Conservation (phyloP, 92 coral and sea anemone species). For the Actinernus sp. region DNA sequence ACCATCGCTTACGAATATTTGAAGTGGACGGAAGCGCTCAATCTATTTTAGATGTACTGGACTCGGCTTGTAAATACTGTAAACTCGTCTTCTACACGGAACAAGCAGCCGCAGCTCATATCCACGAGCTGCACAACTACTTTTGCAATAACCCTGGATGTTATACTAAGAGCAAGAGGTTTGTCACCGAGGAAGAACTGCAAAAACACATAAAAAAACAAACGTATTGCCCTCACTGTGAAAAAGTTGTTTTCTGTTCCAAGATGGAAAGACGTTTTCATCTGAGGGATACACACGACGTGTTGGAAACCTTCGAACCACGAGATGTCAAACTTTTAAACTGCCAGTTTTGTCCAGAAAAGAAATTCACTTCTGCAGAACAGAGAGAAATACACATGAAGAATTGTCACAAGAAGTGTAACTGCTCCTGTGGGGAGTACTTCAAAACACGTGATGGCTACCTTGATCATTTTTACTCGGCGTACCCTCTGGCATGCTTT, state of each 20-base stretch:
- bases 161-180: constrained; percentile 44
- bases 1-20: constrained; percentile 37
- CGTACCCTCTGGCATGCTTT: constrained; percentile 93
- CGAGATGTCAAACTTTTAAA: constrained; percentile 1
- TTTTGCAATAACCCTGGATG: constrained; percentile 84
- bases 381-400: constrained; percentile 95
- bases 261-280: constrained; percentile 56
- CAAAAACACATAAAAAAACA: constrained; percentile 63
- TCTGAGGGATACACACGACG: constrained; percentile 63
- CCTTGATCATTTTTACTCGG: constrained; percentile 86
- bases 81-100: constrained; percentile 69
- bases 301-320: constrained; percentile 6
- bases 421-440: constrained; percentile 93
- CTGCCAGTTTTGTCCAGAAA: constrained; percentile 94
- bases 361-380: constrained; percentile 71
- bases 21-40: constrained; percentile 78
- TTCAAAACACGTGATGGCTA: constrained; percentile 84
- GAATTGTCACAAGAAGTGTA: constrained; percentile 95
- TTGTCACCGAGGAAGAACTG: constrained; percentile 66
- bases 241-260: constrained; percentile 62
- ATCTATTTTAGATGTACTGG: constrained; percentile 62
- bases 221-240: constrained; percentile 71
- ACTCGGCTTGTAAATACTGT: constrained; percentile 73
- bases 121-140: constrained; percentile 51
- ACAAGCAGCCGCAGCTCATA: constrained; percentile 59